Evolutionary conservation across 1,140 invertebrate genomes (phyloP), one percentile per base, ranked within the genome.

Genomic region (Procambarus clarkii): DNA sequence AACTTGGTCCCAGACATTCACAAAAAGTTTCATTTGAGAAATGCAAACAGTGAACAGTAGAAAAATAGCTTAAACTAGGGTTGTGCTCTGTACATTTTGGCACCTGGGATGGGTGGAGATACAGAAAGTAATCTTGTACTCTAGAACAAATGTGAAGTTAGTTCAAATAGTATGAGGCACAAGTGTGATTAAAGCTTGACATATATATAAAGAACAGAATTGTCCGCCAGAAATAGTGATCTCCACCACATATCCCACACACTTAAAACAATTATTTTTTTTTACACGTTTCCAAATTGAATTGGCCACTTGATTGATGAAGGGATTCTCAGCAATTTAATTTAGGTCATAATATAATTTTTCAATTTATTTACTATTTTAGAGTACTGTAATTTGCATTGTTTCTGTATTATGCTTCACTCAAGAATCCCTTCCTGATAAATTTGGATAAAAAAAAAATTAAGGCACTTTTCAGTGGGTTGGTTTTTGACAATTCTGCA

Each of bases 1-100:
- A 86, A 86, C 18, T 86, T 86, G 85, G 85, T 86, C 85, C 85
- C 85, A 78, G 85, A 58, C 85, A 78, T 86, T 54, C 46, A 86
- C 83, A 86, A 77, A 76, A 78, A 21, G 82, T 69, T 86, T 86
- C 69, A 86, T 45, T 58, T 54, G 34, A 86, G 74, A 86, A 86
- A 86, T 86, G 85, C 85, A 86, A 86, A 86, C 74, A 86, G 74
- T 86, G 85, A 86, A 86, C 85, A 78, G 85, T 86, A 86, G 85
- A 86, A 86, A 86, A 86, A 86, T 86, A 86, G 24, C 85, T 86
- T 86, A 86, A 86, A 86, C 74, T 86, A 86, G 48, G 84, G 34
- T 74, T 86, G 85, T 86, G 85, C 85, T 78, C 85, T 86, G 85
- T 86, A 86, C 85, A 86, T 50, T 86, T 86, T 86, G 85, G 85